Base-by-base conservation (phyloP, 2,888 invertebrate genomes). In the Eustalomyia histrio region DNA sequence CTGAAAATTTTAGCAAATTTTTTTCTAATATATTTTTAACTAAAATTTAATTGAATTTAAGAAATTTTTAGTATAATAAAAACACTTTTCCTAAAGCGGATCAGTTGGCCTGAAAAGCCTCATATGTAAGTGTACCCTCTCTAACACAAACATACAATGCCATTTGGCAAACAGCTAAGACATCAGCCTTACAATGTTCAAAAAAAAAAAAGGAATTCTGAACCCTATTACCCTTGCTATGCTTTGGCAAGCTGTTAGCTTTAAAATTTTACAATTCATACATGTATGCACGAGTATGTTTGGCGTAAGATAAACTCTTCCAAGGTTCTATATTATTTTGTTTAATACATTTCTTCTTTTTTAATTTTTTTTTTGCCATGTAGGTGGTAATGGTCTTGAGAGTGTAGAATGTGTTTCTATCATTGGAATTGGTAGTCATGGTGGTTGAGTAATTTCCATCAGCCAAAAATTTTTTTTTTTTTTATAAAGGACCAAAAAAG, bases 91-190 rank as follows among this genome's bases (percentile, higher is more conserved):
- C n/a, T n/a, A n/a, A n/a, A n/a, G n/a, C n/a, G n/a, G n/a, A n/a
- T n/a, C n/a, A n/a, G n/a, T n/a, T n/a, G n/a, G n/a, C n/a, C n/a
- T n/a, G 29, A 6, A 29, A 29, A 29, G 29, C 7, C 29, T 29
- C 29, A 29, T 29, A 29, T 29, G 29, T 29, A 6, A 29, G 7
- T 29, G 29, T 29, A 29, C 29, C 29, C 7, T 21, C 7, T 21
- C 29, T 29, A 6, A 6, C 29, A 29, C 53, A n/a, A 0, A 29
- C 10, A 43, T 4, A 21, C 50, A 55, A 16, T 14, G 21, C 6
- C 24, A 71, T 58, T 72, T 78, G 72, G 60, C 72, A 65, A 60
- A 61, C 61, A 52, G 60, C 76, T 80, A 72, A 80, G 80, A 76
- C 65, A 67, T 75, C 71, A 72, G 57, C 57, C 55, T 68, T 72